Percentiles rank a stretch among this genome's conserved stretches.
Conservation (phyloP, 1,140 invertebrate species). For the Sycobia sp. region DNA sequence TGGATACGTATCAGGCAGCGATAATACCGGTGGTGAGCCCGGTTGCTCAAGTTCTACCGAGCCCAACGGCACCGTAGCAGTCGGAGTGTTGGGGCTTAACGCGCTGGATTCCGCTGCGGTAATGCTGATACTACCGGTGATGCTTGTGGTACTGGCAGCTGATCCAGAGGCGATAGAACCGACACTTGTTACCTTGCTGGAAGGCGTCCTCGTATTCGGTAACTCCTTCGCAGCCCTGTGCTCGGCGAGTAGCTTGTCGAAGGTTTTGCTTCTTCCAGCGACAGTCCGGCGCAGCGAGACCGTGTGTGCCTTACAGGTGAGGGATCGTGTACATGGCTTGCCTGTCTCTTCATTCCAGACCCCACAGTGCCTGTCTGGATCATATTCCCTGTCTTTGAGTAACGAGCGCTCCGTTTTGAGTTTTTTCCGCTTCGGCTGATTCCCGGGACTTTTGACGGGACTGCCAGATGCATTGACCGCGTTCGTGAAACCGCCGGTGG, state of each 20-base stretch:
- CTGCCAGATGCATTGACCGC: conserved; percentile 39
- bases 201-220: conserved; percentile 49
- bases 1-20: conserved; percentile 58
- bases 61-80: neutral
- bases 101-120: conserved; percentile 41
- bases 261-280: conserved; percentile 74
- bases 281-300: conserved; percentile 76
- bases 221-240: conserved; percentile 72
- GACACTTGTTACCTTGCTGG: conserved; percentile 38
- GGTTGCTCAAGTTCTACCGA: conserved; percentile 48
- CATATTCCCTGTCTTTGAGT: conserved; percentile 75
- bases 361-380: conserved; percentile 82
- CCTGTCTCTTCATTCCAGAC: conserved; percentile 71
- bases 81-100: conserved; percentile 36
- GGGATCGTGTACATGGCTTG: conserved; percentile 78
- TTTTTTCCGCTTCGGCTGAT: conserved; percentile 60
- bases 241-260: conserved; percentile 79
- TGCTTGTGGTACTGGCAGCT: conserved; percentile 32
- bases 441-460: conserved; percentile 52
- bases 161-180: conserved; percentile 43
- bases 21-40: conserved; percentile 57
- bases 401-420: conserved; percentile 65
- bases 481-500: conserved; percentile 33
- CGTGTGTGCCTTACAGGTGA: conserved; percentile 85
- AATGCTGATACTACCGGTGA: conserved; percentile 34